These are phyloP conservation scores for Trichonephila clavipes DNA, from an alignment of 1,140 invertebrate species.

Conservation along the genomic window DNA sequence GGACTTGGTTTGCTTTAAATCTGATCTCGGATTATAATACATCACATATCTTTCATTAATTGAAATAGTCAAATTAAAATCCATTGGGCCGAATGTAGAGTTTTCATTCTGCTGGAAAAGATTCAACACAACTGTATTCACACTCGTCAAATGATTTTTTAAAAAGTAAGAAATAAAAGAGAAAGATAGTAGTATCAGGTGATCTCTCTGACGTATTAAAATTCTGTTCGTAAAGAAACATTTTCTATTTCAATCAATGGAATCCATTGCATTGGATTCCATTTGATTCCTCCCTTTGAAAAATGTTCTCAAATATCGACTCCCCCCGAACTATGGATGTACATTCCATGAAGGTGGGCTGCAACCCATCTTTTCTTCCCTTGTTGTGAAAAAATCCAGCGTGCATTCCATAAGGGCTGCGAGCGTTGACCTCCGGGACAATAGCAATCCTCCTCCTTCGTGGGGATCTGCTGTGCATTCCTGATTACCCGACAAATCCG, in stretches of 20 bases:
- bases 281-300: not conserved
- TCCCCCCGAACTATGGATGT: not conserved
- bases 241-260: no score
- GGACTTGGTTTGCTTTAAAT: no score
- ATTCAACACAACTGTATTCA: no score
- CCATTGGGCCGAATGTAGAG: no score
- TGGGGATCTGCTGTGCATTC: conserved; percentile 38
- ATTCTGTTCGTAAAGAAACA: not conserved
- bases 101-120: no score
- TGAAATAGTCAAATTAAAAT: no score
- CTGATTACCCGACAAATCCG: not conserved
- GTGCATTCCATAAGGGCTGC: not conserved
- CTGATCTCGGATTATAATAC: no score
- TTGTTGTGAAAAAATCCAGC: not conserved
- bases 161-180: no score
- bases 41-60: no score
- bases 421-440: conserved; percentile 44
- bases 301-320: not conserved
- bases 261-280: not conserved
- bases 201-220: no score
- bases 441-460: not conserved
- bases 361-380: not conserved
- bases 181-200: no score
- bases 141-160: no score
- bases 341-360: not conserved